Percentiles rank a stretch among this genome's conserved stretches.
Evolutionary conservation across 2,888 invertebrate species (phyloP).

Genomic region (Zeuzera pyrina): DNA sequence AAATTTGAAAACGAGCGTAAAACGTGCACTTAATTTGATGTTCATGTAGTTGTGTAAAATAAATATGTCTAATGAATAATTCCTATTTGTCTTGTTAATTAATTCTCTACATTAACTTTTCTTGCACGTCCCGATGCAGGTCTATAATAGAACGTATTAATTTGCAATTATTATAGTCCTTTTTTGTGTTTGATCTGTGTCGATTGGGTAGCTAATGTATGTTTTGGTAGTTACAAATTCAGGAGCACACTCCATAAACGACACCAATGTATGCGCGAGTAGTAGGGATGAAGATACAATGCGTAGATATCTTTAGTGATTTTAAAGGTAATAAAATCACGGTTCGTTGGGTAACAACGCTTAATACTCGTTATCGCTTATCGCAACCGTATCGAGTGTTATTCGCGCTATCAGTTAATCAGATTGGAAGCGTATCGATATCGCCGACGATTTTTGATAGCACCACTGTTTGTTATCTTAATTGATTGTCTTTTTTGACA

Average conservation of each 20-base stretch:
- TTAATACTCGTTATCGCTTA: slow-evolving; percentile 60
- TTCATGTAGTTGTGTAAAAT: too few species aligned
- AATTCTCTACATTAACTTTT: neutral
- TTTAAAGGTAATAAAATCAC: slow-evolving; percentile 65
- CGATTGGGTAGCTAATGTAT: too few species aligned
- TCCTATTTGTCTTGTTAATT: too few species aligned
- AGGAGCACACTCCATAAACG: neutral
- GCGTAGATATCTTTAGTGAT: slow-evolving; percentile 24
- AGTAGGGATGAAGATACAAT: slow-evolving; percentile 23
- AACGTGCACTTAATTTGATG: too few species aligned
- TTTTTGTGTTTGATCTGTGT: neutral
- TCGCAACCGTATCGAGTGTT: slow-evolving; percentile 62
- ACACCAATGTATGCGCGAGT: neutral
- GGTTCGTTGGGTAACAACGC: slow-evolving; percentile 55
- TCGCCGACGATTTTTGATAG: slow-evolving; percentile 55
- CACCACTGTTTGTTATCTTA: slow-evolving; percentile 62
- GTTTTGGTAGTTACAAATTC: neutral
- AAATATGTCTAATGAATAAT: too few species aligned
- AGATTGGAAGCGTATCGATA: slow-evolving; percentile 68
- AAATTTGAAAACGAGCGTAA: too few species aligned
- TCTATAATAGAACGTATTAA: neutral
- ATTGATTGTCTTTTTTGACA: slow-evolving; percentile 66
- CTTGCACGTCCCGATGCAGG: neutral
- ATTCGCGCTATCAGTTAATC: slow-evolving; percentile 60
- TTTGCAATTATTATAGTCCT: neutral